Percentiles rank a stretch among this genome's conserved stretches.
Evolutionary conservation across 2,888 invertebrate species (phyloP).

Genomic region (Cyclophora punctaria): DNA sequence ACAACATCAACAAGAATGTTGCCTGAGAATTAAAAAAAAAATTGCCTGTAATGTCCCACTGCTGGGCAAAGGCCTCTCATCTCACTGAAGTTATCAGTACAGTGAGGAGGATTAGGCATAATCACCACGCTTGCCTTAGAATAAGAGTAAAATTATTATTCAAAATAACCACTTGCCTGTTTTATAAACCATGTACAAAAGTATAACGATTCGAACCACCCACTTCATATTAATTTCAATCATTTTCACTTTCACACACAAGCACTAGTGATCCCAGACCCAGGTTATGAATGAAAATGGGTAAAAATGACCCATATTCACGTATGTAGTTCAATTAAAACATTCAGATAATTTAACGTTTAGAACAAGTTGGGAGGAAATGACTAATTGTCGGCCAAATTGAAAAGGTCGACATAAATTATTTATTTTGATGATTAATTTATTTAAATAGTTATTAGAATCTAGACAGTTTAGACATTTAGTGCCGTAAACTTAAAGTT

Average conservation of each 20-base stretch:
- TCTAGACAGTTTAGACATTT: no score
- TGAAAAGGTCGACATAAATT: constrained; percentile 30
- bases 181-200: constrained; percentile 48
- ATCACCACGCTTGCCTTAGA: no score
- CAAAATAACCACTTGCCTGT: constrained; percentile 33
- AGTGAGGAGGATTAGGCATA: no score
- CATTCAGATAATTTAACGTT: constrained; percentile 22
- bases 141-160: no score
- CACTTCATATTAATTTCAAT: constrained; percentile 44
- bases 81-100: no score
- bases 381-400: constrained; percentile 25
- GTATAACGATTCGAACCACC: constrained; percentile 45
- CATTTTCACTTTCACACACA: not conserved
- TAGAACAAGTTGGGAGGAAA: constrained; percentile 30
- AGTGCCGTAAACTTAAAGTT: no score
- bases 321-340: constrained; percentile 19
- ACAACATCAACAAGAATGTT: no score
- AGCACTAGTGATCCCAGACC: not conserved
- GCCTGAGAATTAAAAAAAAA: no score
- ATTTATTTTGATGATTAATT: no score
- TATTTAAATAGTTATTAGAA: no score
- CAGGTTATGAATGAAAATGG: constrained; percentile 4
- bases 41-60: no score
- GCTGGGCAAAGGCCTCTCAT: no score
- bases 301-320: constrained; percentile 1